Conservation (phyloP, 2,113 vertebrate species). For the Potamarius usumacintae region DNA sequence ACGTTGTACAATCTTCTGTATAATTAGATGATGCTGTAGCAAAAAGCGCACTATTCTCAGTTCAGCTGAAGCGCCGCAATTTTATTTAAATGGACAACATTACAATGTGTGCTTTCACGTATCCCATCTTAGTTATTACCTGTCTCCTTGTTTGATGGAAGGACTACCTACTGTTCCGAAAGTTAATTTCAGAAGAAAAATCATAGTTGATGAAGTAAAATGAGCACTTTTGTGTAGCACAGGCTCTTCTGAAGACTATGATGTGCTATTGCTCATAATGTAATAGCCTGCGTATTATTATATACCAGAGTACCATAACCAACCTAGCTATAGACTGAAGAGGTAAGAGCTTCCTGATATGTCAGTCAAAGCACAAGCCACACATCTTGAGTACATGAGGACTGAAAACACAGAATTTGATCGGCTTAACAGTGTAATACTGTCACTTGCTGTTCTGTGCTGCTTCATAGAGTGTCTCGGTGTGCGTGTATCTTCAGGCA, state of each 20-base stretch:
- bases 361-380: not conserved
- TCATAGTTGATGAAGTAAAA: not conserved
- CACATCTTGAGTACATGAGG: constrained; percentile 14
- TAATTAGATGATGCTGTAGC: not conserved
- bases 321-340: not conserved
- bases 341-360: not conserved
- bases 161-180: not conserved
- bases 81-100: not conserved
- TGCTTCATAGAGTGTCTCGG: not conserved
- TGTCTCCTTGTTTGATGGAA: not conserved
- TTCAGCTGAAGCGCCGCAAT: not conserved
- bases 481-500: constrained; percentile 12
- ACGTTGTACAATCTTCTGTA: not conserved
- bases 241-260: not conserved
- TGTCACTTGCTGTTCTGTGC: constrained; percentile 19
- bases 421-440: constrained; percentile 21
- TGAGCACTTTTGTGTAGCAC: not conserved
- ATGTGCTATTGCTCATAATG: not conserved
- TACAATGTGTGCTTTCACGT: not conserved
- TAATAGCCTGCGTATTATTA: not conserved
- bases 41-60: not conserved
- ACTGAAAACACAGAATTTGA: not conserved
- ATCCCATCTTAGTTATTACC: not conserved
- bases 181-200: not conserved
- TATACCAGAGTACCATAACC: not conserved